Conservation (phyloP, 1,140 invertebrate genomes). For the Dendrolimus kikuchii region DNA sequence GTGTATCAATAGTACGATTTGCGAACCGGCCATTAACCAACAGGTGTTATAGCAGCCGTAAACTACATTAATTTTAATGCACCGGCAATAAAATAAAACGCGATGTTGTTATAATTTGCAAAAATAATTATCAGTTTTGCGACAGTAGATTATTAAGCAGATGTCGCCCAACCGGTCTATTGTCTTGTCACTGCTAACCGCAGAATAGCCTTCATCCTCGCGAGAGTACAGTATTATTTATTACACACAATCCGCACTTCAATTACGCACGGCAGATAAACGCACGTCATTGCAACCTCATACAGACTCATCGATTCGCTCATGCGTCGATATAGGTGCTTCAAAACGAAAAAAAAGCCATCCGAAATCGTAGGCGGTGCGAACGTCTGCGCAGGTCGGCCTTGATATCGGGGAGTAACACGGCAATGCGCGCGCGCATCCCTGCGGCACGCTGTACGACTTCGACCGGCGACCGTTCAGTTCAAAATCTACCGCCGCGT, state of each 20-base stretch:
- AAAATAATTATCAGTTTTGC: too few relatives aligned
- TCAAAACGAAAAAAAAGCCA: conserved; percentile 29
- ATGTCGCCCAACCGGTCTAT: too few relatives aligned
- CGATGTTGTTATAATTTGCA: too few relatives aligned
- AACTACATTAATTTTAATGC: too few relatives aligned
- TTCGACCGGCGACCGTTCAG: conserved; percentile 36
- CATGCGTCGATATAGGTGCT: conserved; percentile 36
- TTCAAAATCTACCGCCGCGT: conserved; percentile 62
- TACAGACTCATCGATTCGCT: conserved; percentile 32
- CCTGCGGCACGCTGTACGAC: conserved; percentile 25
- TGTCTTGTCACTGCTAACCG: too few relatives aligned
- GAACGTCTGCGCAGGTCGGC: conserved; percentile 29
- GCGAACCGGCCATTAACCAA: too few relatives aligned
- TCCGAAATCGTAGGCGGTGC: conserved; percentile 31
- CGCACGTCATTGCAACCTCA: conserved; percentile 7
- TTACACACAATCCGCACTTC: not conserved
- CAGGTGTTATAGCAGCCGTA: too few relatives aligned
- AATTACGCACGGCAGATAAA: not conserved
- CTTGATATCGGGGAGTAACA: conserved; percentile 42
- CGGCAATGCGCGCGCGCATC: conserved; percentile 41
- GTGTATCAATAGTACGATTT: too few relatives aligned
- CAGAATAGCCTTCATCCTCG: too few relatives aligned
- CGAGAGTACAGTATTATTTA: not conserved
- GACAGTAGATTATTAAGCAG: too few relatives aligned
- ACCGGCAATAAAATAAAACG: too few relatives aligned